Base-by-base conservation (phyloP, 2,888 invertebrate species). In the Lasioglossum marginatum region DNA sequence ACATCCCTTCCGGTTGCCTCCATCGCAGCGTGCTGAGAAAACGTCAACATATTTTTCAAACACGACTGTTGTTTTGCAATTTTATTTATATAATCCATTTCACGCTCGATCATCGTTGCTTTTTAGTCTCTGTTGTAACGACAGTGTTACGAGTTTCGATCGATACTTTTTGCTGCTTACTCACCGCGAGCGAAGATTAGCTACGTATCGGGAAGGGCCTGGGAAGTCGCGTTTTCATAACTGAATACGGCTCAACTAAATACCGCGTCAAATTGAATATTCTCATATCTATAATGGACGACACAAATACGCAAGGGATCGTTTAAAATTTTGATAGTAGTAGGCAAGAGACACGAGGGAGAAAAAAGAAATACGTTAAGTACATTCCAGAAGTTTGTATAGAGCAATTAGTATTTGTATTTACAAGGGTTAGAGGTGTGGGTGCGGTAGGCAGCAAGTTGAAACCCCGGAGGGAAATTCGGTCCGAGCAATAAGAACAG, bases 331-430 rank as follows among this genome's bases (percentile, higher is more conserved):
- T 57, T 0, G 57, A 57, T n/a, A 1, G 57, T 48, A 2, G 2
- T 48, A 19, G 23, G 19, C 4, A 4, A 57, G n/a, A 4, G n/a
- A 57, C n/a, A n/a, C n/a, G n/a, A 12, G 23, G 4, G 12, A 57
- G n/a, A 57, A 4, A 57, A 4, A n/a, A n/a, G n/a, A 89, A 92
- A 75, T 43, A 93, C 92, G 91, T 93, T 94, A 92, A 93, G 92
- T 90, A 93, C 91, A 92, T 93, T 94, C 92, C 87, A 89, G 92
- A 85, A 92, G 92, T 92, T 93, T 93, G 93, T 93, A 93, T 92
- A 89, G 93, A 92, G 93, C 93, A 93, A 93, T 94, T 94, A 93
- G 94, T 93, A 93, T 94, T 93, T 93, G 94, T 93, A 93, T 93
- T 93, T 93, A 93, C 93, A 93, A 94, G 92, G 92, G 93, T 92